Conservation (phyloP, 2,888 invertebrate species). For the Nephrotoma guestfalica region DNA sequence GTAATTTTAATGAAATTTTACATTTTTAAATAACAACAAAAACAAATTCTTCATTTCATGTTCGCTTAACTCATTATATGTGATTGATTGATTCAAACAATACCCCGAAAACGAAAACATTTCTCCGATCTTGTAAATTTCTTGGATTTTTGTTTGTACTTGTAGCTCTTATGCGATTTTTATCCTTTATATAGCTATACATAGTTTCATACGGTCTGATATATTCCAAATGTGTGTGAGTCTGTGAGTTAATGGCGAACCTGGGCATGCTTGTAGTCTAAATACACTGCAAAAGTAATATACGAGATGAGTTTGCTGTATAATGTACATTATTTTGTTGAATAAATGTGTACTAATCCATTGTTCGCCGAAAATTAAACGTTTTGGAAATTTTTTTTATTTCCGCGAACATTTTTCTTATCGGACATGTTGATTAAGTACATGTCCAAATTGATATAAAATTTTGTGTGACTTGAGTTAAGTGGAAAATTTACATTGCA, state of each 20-base stretch:
- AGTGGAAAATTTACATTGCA: not conserved
- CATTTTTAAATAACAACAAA: not conserved
- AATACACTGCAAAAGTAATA: not conserved
- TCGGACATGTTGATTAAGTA: not conserved
- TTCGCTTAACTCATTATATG: not conserved
- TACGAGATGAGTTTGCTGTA: not conserved
- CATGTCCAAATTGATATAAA: not conserved
- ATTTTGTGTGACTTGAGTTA: not conserved
- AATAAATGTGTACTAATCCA: not conserved
- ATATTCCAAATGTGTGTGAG: not conserved
- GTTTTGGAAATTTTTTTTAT: not conserved
- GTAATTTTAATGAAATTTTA: not conserved
- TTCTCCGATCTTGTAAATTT: not conserved
- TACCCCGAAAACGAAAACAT: not conserved
- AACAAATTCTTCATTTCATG: not conserved
- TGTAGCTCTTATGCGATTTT: not conserved
- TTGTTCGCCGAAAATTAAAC: not conserved
- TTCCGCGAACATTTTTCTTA: not conserved
- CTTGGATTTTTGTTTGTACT: not conserved
- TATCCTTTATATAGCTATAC: not conserved
- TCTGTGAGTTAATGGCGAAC: not conserved
- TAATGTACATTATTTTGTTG: not conserved
- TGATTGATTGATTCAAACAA: not conserved
- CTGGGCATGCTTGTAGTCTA: not conserved
- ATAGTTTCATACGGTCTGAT: not conserved